phyloP scores from a whole-genome alignment of 2,797 vertebrate species.

The Hippoglossus hippoglossus region DNA sequence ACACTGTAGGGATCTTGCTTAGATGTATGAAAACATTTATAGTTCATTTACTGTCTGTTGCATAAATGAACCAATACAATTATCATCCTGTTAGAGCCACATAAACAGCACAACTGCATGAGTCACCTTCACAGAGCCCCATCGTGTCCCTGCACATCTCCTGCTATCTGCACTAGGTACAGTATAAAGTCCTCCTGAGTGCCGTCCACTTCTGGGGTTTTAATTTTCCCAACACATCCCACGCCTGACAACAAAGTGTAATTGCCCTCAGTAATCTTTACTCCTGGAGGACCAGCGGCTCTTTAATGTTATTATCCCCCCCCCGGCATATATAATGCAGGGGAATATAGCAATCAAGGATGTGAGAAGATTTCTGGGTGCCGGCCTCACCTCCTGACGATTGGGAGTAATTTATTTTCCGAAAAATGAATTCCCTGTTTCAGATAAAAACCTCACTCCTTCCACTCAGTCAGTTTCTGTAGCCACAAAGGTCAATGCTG shows the following conservation, averaged over 20 bases:
- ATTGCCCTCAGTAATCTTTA: slow-evolving; percentile 35
- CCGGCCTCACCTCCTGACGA: background rate
- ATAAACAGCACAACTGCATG: slow-evolving; percentile 14
- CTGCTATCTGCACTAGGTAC: slow-evolving; percentile 38
- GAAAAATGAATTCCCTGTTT: background rate
- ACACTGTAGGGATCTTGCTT: no score
- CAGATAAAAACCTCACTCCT: slow-evolving; percentile 1
- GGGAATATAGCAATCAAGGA: background rate
- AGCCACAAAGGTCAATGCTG: slow-evolving; percentile 52
- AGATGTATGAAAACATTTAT: no score
- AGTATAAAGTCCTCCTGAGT: slow-evolving; percentile 30
- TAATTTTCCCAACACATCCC: slow-evolving; percentile 18
- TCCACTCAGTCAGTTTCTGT: slow-evolving; percentile 7
- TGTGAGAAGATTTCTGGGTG: background rate
- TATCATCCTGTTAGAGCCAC: slow-evolving; percentile 1
- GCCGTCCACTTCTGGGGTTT: slow-evolving; percentile 21
- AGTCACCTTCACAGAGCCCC: slow-evolving; percentile 57
- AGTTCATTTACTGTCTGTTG: background rate
- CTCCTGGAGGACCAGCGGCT: slow-evolving; percentile 1
- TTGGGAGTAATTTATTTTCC: background rate
- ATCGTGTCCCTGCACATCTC: slow-evolving; percentile 35
- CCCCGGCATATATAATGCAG: background rate
- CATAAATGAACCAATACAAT: background rate
- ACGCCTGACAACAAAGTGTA: slow-evolving; percentile 33
- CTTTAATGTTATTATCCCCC: background rate